These are phyloP conservation scores for Auanema sp. DNA, from an alignment of 2,888 invertebrate species.

Conservation along the genomic window DNA sequence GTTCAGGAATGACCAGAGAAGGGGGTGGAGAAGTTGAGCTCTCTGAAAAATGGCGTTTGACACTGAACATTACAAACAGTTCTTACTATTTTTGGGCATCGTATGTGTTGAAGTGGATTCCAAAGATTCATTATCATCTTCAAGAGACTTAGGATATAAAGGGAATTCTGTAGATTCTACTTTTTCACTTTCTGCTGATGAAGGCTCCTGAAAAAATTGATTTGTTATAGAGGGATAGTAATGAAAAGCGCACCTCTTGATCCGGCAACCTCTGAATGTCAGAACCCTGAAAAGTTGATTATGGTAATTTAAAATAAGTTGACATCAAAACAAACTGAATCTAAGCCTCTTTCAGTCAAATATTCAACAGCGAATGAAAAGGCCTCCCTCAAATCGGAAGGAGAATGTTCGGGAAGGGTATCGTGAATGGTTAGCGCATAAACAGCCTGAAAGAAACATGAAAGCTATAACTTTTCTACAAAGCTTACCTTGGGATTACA, in stretches of 20 bases:
- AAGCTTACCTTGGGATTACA: conserved; percentile 23
- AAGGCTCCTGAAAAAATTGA: neutral
- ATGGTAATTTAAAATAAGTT: neutral
- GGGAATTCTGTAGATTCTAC: too few species aligned
- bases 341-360: neutral
- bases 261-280: neutral
- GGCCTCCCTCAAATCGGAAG: neutral
- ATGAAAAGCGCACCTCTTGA: neutral
- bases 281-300: neutral
- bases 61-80: too few species aligned
- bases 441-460: conserved; percentile 1
- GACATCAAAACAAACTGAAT: neutral
- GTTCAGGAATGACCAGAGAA: too few species aligned
- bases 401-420: neutral
- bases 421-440: conserved; percentile 3
- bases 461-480: neutral
- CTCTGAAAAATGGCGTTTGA: too few species aligned
- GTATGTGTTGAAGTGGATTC: too few species aligned
- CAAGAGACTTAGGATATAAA: too few species aligned
- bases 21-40: too few species aligned
- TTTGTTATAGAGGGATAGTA: neutral
- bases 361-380: conserved; percentile 15
- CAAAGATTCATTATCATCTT: too few species aligned
- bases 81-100: too few species aligned
- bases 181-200: too few species aligned